Conservation (phyloP, 2,113 vertebrate species). For the Etheostoma cragini region DNA sequence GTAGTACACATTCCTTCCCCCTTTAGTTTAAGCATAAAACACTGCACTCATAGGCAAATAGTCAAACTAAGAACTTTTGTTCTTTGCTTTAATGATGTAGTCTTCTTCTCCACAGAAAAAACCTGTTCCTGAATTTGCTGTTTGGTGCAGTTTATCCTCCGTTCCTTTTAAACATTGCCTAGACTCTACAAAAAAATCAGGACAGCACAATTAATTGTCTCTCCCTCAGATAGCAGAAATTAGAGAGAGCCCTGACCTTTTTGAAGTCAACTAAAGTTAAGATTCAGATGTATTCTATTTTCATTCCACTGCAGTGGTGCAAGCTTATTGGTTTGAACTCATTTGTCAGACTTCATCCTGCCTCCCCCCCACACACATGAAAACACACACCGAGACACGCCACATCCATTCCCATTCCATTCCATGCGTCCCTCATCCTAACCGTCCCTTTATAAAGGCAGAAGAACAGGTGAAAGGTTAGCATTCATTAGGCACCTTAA, state of each 20-base stretch:
- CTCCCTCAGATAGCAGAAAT: constrained; percentile 14
- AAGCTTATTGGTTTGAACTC: constrained; percentile 22
- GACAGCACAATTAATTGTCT: constrained; percentile 13
- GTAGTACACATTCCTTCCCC: neutral
- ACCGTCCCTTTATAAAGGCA: neutral
- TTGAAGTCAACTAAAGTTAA: constrained; percentile 26
- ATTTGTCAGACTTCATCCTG: constrained; percentile 1
- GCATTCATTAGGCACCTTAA: constrained; percentile 24
- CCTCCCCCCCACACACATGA: neutral
- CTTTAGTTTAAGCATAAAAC: neutral
- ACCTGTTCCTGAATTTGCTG: constrained; percentile 5
- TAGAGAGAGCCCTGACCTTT: constrained; percentile 20
- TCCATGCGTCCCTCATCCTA: neutral
- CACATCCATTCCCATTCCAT: neutral
- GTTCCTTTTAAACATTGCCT: neutral
- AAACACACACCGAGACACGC: neutral
- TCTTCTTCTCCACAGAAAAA: neutral
- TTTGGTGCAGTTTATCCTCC: constrained; percentile 5
- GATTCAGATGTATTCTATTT: constrained; percentile 34
- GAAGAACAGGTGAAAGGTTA: constrained; percentile 16
- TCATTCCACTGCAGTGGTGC: constrained; percentile 22
- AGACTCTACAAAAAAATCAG: constrained; percentile 10
- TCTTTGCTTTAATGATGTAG: constrained; percentile 15
- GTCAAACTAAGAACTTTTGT: neutral
- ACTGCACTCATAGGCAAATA: neutral